Percentiles rank a stretch among this genome's conserved stretches.
Evolutionary conservation across 2,113 vertebrate genomes (phyloP).

Genomic region (Chaetops frenatus): DNA sequence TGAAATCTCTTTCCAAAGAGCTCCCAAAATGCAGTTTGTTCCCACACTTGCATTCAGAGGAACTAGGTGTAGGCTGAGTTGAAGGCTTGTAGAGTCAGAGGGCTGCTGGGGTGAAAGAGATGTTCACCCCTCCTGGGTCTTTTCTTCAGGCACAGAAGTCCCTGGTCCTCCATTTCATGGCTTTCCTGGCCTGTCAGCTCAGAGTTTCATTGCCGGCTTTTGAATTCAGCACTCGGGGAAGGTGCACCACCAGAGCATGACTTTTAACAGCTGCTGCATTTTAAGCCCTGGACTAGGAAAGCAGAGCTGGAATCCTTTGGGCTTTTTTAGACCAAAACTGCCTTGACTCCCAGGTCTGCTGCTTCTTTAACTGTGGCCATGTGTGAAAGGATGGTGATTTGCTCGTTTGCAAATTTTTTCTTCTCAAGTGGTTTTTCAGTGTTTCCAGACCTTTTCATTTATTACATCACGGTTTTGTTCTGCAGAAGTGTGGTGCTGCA

Average conservation of each 20-base stretch:
- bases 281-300: not conserved
- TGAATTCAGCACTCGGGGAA: not conserved
- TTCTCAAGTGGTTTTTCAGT: not conserved
- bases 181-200: not conserved
- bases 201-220: not conserved
- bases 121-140: not conserved
- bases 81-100: rapidly evolving
- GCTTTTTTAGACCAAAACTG: not conserved
- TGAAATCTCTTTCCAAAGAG: not conserved
- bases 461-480: rapidly evolving
- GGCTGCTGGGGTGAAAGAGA: not conserved
- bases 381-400: not conserved
- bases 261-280: not conserved
- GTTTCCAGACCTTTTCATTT: not conserved
- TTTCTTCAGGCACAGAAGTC: not conserved
- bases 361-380: not conserved
- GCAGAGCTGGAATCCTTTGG: not conserved
- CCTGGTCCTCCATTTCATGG: not conserved
- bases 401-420: not conserved
- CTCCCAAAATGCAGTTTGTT: not conserved
- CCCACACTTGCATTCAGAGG: not conserved
- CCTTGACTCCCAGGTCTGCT: not conserved
- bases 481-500: not conserved
- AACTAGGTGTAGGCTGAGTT: not conserved
- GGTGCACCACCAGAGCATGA: not conserved